Evolutionary conservation across 2,113 vertebrate genomes (phyloP).

Genomic region (Mus spicilegus): DNA sequence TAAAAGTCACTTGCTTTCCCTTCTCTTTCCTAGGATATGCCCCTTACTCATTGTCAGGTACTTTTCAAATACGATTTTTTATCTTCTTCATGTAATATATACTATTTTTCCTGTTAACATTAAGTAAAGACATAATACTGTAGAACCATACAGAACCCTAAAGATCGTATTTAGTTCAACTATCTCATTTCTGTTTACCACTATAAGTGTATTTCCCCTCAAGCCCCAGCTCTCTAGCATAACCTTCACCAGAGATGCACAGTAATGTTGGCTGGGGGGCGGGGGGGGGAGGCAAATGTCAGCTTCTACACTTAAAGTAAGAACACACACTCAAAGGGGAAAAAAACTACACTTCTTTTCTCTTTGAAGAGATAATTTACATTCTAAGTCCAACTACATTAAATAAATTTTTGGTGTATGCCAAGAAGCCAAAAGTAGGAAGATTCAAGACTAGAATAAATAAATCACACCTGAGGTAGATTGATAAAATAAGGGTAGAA

Average conservation of each 20-base stretch:
- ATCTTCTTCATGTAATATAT: constrained; percentile 34
- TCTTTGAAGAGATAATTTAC: constrained; percentile 12
- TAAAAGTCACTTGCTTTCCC: not conserved
- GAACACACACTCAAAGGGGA: not conserved
- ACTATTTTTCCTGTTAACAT: constrained; percentile 39
- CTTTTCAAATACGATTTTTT: constrained; percentile 57
- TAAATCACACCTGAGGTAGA: not conserved
- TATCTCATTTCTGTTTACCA: not conserved
- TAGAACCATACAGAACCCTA: not conserved
- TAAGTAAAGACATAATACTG: not conserved
- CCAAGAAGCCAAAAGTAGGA: not conserved
- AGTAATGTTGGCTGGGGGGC: not conserved
- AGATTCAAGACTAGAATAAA: constrained; percentile 5
- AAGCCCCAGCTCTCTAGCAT: not conserved
- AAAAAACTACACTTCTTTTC: not conserved
- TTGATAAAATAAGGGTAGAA: not conserved
- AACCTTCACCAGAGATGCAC: not conserved
- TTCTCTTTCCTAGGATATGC: not conserved
- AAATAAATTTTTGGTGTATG: not conserved
- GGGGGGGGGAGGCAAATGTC: not conserved
- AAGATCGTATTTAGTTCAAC: not conserved
- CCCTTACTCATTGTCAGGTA: constrained; percentile 8
- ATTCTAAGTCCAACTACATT: not conserved
- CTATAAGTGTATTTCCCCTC: not conserved
- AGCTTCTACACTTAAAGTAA: not conserved